phyloP scores from a whole-genome alignment of 2,888 invertebrate genomes.

The Papilio demoleus region DNA sequence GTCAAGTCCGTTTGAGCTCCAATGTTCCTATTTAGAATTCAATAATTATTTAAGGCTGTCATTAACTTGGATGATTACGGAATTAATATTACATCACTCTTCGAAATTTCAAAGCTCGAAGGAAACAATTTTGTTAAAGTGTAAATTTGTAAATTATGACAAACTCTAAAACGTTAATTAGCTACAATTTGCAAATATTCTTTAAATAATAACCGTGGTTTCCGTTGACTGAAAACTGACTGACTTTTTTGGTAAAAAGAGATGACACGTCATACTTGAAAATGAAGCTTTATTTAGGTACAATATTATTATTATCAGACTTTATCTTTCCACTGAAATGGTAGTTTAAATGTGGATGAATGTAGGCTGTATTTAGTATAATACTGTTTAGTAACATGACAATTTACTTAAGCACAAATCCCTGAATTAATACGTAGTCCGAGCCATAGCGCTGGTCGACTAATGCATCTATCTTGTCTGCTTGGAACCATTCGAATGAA shows the following conservation, averaged over 20 bases:
- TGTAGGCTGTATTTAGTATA: conserved; percentile 10
- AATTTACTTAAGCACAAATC: conserved; percentile 45
- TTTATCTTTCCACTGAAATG: too few species aligned
- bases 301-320: too few species aligned
- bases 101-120: conserved; percentile 20
- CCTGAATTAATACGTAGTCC: conserved; percentile 44
- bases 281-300: too few species aligned
- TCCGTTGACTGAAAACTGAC: too few species aligned
- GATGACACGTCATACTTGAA: too few species aligned
- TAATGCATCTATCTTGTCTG: conserved; percentile 63
- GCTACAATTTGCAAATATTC: not conserved
- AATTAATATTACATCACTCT: conserved; percentile 38
- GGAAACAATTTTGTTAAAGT: conserved; percentile 14
- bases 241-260: too few species aligned
- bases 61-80: conserved; percentile 40
- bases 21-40: conserved; percentile 37
- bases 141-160: conserved; percentile 15
- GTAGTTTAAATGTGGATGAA: too few species aligned
- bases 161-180: not conserved
- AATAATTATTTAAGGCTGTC: conserved; percentile 40
- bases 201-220: too few species aligned
- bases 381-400: conserved; percentile 40
- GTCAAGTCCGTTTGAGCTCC: conserved; percentile 28
- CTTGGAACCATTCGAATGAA: conserved; percentile 16
- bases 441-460: conserved; percentile 57